Evolutionary conservation across 2,113 vertebrate species (phyloP).

Genomic region (Todiramphus saurophagus): DNA sequence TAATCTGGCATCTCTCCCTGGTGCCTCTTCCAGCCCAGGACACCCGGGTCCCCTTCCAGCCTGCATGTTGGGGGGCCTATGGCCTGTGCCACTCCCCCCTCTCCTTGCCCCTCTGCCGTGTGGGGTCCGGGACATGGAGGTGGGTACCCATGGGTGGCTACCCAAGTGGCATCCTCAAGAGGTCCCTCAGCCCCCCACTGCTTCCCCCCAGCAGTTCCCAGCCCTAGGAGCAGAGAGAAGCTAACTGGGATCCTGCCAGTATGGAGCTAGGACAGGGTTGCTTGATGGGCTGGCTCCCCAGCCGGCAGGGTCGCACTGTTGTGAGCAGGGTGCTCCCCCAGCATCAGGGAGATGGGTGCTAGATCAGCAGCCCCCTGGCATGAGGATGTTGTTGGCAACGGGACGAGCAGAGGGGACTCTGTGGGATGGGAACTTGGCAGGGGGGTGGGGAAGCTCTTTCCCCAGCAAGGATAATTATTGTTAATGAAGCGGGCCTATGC

Average conservation of each 20-base stretch:
- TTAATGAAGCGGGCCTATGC: not conserved
- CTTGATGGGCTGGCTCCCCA: not conserved
- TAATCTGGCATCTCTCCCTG: not conserved
- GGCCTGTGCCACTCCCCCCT: not conserved
- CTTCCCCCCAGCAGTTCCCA: not conserved
- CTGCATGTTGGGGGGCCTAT: not conserved
- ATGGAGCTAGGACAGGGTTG: not conserved
- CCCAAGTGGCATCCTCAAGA: not conserved
- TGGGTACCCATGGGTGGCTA: not conserved
- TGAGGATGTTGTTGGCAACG: not conserved
- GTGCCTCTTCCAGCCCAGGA: slow-evolving; percentile 30
- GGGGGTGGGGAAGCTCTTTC: not conserved
- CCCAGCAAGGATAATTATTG: not conserved
- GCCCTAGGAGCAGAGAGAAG: not conserved
- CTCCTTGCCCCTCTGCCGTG: too few relatives aligned
- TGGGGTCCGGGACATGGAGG: not conserved
- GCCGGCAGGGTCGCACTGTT: not conserved
- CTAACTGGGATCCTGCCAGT: not conserved
- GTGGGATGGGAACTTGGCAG: not conserved
- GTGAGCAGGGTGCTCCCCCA: not conserved
- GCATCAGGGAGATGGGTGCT: not conserved
- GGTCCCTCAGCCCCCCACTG: not conserved
- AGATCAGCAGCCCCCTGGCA: fast-evolving
- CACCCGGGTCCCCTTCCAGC: slow-evolving; percentile 28
- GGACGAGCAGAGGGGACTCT: not conserved